A percentile compares a stretch with the other conserved stretches of the same genome.
These are phyloP conservation scores for Theristicus caerulescens DNA, from an alignment of 2,113 vertebrate genomes.

Conservation along the genomic window DNA sequence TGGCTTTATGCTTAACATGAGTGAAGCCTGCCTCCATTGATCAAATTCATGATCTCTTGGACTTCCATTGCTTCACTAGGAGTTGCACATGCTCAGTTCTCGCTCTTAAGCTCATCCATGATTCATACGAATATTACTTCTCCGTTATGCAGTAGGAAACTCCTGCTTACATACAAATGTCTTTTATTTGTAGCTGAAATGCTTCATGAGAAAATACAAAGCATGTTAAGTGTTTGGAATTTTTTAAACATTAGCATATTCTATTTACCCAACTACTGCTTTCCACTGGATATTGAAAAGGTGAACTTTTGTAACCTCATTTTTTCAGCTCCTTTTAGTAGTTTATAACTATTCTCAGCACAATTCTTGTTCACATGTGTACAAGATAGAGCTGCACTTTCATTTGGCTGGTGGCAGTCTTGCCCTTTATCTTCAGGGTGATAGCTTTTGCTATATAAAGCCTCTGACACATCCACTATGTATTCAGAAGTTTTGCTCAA, in stretches of 20 bases:
- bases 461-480: not conserved
- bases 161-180: not conserved
- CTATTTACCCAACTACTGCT: not conserved
- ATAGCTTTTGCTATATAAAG: not conserved
- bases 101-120: accelerated
- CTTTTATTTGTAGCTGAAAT: not conserved
- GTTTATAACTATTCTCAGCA: not conserved
- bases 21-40: not conserved
- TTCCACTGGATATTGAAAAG: not conserved
- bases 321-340: not conserved
- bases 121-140: not conserved
- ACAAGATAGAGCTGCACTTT: not conserved
- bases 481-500: slow-evolving; percentile 14
- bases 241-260: not conserved
- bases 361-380: not conserved
- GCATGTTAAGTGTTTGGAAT: not conserved
- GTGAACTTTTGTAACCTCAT: not conserved
- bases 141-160: not conserved
- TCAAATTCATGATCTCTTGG: not conserved
- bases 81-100: not conserved
- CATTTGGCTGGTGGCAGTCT: not conserved
- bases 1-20: not conserved
- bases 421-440: not conserved
- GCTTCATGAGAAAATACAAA: not conserved
- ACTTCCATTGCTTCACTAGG: not conserved